Evolutionary conservation across 2,888 invertebrate genomes (phyloP).

Genomic region (Hemistola chrysoprasaria): DNA sequence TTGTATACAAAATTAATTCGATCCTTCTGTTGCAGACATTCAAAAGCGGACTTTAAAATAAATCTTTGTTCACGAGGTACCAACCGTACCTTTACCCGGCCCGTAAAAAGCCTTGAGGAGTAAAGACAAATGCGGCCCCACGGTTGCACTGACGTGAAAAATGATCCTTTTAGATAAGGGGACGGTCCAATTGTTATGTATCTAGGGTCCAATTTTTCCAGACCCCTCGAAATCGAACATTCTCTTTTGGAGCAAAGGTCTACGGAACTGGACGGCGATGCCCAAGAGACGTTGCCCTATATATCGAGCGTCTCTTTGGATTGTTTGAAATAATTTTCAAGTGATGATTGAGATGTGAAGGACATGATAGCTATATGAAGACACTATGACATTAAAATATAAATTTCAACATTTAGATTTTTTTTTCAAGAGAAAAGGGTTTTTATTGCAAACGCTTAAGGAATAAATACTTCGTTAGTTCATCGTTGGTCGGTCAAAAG

Average conservation of each 20-base stretch:
- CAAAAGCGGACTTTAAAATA: conserved; percentile 22
- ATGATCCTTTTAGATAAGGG: conserved; percentile 74
- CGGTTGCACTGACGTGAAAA: conserved; percentile 74
- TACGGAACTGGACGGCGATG: conserved; percentile 27
- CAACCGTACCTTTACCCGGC: conserved; percentile 46
- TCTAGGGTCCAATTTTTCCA: conserved; percentile 42
- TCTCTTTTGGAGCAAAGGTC: conserved; percentile 24
- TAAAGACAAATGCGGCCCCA: conserved; percentile 68
- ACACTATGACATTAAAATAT: too few species aligned
- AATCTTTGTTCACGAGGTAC: conserved; percentile 49
- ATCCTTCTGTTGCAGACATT: conserved; percentile 11
- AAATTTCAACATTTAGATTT: too few species aligned
- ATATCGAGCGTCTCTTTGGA: conserved; percentile 43
- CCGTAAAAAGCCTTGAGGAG: conserved; percentile 68
- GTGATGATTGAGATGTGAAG: conserved; percentile 32
- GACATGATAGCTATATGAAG: conserved; percentile 7
- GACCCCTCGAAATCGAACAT: conserved; percentile 28
- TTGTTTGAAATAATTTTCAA: conserved; percentile 54
- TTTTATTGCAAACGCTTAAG: too few species aligned
- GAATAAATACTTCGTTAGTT: too few species aligned
- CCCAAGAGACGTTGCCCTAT: conserved; percentile 44
- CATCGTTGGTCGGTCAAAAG: too few species aligned
- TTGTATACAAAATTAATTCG: conserved; percentile 20
- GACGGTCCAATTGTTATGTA: conserved; percentile 68
- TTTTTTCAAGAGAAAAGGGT: too few species aligned